Evolutionary conservation across 2,888 invertebrate species (phyloP), one percentile per base, ranked within the genome.

Genomic region (Mongoloraphidia duomilia): DNA sequence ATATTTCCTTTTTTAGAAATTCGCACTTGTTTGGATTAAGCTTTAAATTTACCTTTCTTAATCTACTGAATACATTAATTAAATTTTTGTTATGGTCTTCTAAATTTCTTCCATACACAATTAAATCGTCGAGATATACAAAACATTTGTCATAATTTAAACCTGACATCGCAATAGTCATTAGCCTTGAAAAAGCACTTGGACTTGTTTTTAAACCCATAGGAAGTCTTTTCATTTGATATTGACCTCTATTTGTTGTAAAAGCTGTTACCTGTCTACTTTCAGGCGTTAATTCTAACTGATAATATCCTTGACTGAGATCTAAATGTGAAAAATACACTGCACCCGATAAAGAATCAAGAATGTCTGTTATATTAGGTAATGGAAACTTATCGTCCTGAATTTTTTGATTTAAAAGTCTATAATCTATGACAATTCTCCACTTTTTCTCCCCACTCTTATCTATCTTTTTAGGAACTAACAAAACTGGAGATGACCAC

Each of bases 161-260:
- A 9, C 56, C 56, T 34, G 56, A 53, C 52, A 57, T 54, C 37
- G 58, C 57, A 11, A 58, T 53, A 3, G 56, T 53, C 56, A 56
- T 56, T 26, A 49, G 44, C 41, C 58, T 46, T 17, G 55, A 59
- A 53, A 60, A 60, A 45, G 53, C 45, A 52, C 55, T 54, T 12
- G 57, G 52, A 52, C 53, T 56, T 12, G 49, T 55, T 53, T 59
- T 59, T 43, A 59, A 50, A 26, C 59, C 57, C 56, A 60, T 58
- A 26, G 56, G 55, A 17, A 55, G 41, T 41, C 55, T 50, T 41
- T 34, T 56, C 53, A 57, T 49, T 51, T 59, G 56, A 52, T 58
- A 59, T 49, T 58, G 59, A 11, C 58, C 57, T 42, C 58, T 40
- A 40, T 9, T 17, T 14, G 40, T 40, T 9, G 40, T 40, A n/a